These are phyloP conservation scores for Resseliella maxima DNA, from an alignment of 2,888 invertebrate species.

Conservation along the genomic window DNA sequence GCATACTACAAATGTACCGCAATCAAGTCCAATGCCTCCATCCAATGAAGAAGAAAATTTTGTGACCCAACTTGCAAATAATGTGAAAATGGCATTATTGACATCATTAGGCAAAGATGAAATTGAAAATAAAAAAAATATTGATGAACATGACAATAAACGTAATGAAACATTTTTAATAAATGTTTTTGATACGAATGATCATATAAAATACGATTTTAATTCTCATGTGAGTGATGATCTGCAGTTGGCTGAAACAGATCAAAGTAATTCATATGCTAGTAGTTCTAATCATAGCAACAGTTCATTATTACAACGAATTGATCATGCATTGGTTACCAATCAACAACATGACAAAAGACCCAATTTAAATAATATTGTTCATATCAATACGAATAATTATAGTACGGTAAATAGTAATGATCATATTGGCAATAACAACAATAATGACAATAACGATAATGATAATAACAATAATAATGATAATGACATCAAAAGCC, in stretches of 20 bases:
- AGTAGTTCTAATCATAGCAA: background rate
- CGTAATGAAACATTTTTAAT: background rate
- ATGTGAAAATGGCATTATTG: background rate
- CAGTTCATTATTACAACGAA: background rate
- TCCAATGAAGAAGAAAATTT: background rate
- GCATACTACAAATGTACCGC: constrained; percentile 6
- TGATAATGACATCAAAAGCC: no score
- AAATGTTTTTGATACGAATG: background rate
- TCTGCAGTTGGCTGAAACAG: background rate
- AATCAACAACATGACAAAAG: background rate
- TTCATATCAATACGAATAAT: background rate
- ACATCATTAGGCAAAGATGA: background rate
- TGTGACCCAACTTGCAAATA: background rate
- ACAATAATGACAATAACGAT: background rate
- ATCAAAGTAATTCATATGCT: background rate
- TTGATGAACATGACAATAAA: background rate
- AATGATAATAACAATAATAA: background rate
- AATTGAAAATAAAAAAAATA: background rate
- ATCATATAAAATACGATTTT: background rate
- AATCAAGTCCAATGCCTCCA: background rate
- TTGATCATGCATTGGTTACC: background rate
- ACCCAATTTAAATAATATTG: background rate
- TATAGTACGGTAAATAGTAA: no score
- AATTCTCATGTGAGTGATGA: background rate
- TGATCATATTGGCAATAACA: no score